Evolutionary conservation across 1,140 invertebrate species (phyloP).

Genomic region (Sminthurides bifidus): DNA sequence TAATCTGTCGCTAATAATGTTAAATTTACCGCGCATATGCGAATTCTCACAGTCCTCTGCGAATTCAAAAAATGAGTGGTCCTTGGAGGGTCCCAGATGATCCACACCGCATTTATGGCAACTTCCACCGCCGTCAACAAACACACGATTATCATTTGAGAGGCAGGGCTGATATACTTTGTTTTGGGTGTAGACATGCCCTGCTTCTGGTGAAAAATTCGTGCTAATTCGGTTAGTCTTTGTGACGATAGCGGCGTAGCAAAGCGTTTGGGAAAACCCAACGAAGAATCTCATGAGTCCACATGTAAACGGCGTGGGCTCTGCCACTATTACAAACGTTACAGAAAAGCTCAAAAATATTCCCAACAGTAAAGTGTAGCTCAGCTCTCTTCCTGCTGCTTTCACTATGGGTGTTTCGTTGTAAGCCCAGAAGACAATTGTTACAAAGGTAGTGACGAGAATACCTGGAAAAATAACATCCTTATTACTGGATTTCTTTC

Average conservation of each 20-base stretch:
- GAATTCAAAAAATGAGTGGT: slow-evolving; percentile 39
- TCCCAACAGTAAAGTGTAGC: slow-evolving; percentile 40
- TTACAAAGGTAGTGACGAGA: slow-evolving; percentile 57
- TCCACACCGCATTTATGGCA: slow-evolving; percentile 43
- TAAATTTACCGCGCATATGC: slow-evolving; percentile 33
- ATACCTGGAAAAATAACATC: slow-evolving; percentile 59
- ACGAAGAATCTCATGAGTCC: slow-evolving; percentile 45
- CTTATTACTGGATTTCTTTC: slow-evolving; percentile 33
- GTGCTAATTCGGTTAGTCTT: slow-evolving; percentile 48
- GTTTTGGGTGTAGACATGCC: slow-evolving; percentile 34
- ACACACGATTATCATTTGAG: slow-evolving; percentile 43
- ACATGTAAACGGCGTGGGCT: slow-evolving; percentile 40
- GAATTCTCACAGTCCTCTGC: slow-evolving; percentile 35
- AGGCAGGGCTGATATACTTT: slow-evolving; percentile 34
- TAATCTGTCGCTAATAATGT: too few species aligned
- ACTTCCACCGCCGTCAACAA: slow-evolving; percentile 44
- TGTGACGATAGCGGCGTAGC: slow-evolving; percentile 47
- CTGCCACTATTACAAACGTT: slow-evolving; percentile 46
- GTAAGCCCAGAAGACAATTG: slow-evolving; percentile 54
- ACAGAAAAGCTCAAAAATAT: slow-evolving; percentile 45
- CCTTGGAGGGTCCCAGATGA: slow-evolving; percentile 40
- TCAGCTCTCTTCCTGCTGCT: slow-evolving; percentile 45
- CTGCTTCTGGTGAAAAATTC: slow-evolving; percentile 42
- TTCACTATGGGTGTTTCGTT: slow-evolving; percentile 47
- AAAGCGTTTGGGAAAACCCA: slow-evolving; percentile 44